Evolutionary conservation across 37 sponge, comb jelly and placozoan genomes (phyloP), one percentile per base, ranked within the genome.

Genomic region (Theonella swinhoei): DNA sequence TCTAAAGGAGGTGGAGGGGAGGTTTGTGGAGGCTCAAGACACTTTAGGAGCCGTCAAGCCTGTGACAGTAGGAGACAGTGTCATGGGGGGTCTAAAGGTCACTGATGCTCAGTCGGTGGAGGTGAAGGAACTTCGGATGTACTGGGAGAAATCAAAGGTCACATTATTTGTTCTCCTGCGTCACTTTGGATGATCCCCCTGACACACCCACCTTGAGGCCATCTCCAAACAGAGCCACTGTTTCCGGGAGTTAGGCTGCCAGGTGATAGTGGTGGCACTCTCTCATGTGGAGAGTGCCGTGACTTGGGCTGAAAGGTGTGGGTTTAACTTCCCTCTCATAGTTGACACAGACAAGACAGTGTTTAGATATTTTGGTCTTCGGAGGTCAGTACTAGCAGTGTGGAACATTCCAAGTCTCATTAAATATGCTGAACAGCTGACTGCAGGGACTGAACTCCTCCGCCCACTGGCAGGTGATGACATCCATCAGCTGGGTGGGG

Each of bases 171-270:
- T 91, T 4, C 67, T 91, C 25, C 66, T 85, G 24, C 65, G 87
- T 23, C 91, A 91, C 43, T 81, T 82, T 70, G 86, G 82, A 40
- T 91, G 91, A 91, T 42, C 68, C 37, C 91, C 91, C 4, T 91
- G 91, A 91, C 31, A 68, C 67, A 38, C 39, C 19, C 91, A 91
- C 85, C 7, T 91, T 0, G 26, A 33, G 59, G 77, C 31, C 30
- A 35, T 86, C 3, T n/a, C 26, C 3, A 33, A 1, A 11, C 76
- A 80, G 62, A 42, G 38, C 17, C 11, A 75, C 39, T 37, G 54
- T 34, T 39, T 87, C 1, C 37, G 26, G 0, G 54, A 25, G 5
- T 47, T 36, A 20, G 61, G 42, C 0, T 80, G 88, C 61, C 58
- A 74, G 33, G 72, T 85, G 7, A 43, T 82, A 32, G 70, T 80